Evolutionary conservation across 2,888 invertebrate genomes (phyloP), one percentile per base, ranked within the genome.

Genomic region (Onthophagus sagittarius): DNA sequence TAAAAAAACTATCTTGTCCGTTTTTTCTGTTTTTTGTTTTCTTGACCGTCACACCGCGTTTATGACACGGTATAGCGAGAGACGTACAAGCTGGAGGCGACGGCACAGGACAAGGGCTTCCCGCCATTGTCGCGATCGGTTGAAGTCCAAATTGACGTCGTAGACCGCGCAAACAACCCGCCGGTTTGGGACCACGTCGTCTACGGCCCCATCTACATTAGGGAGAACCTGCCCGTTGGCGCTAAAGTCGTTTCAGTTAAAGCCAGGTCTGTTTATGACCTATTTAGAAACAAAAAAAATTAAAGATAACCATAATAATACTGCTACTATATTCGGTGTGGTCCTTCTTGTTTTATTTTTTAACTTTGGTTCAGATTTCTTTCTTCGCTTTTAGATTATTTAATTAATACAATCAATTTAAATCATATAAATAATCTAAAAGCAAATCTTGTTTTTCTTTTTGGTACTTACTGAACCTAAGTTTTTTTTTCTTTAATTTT

Each of bases 101-200:
- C 94, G 91, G 98, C 98, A 88, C 93, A 96, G 92, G 98, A 98
- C 90, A 96, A 95, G 90, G 98, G 98, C 86, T 94, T 91, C 88
- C 96, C 96, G 87, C 93, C 96, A 88, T 92, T 97, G 89, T 94
- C 95, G 88, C 92, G 97, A 89, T 94, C 95, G 87, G 98, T 97
- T 89, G 96, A 96, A 89, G 97, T 98, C 88, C 96, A 96, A 90
- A 97, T 98, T 89, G 96, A 96, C 90, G 97, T 98, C 89, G 97
- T 97, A 90, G 97, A 96, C 90, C 93, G 95, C 89, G 97, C 95
- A 85, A 97, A 95, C 93, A 98, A 96, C 92, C 97, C 94, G 88
- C 97, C 95, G 88, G 94, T 95, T 87, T 97, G 96, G 97, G 97
- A 95, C 90, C 94, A 96, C 90, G 92, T 92, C 88, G 94, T 95